Evolutionary conservation across 1,140 invertebrate genomes (phyloP), one percentile per base, ranked within the genome.

Genomic region (Lasioglossum albipes): DNA sequence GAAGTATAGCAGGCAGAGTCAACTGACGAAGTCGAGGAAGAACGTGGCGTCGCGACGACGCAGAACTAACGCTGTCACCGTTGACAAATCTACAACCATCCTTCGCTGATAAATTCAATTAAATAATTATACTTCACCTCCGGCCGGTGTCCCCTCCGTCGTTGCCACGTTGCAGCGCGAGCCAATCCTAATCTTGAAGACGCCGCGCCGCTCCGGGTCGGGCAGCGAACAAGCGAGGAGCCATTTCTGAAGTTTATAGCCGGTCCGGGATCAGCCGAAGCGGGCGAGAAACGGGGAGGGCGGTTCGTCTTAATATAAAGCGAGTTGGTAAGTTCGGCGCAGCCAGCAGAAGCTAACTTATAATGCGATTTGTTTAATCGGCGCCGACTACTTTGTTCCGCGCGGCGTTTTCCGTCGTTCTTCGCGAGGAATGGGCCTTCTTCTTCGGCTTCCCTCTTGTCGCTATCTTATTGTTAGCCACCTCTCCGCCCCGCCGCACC

Each of bases 331-430:
- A 91, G 89, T 92, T 90, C 89, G 85, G 88, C 88, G 88, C 88
- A 89, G 90, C 87, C 89, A 89, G 88, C 87, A 90, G 89, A 90
- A 89, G 89, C 90, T 91, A 93, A 93, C 90, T 93, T 93, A 93
- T 93, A 93, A 93, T 93, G 91, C 90, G 91, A 93, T 93, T 93
- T 93, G 91, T 92, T 93, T 93, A 93, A 93, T 93, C 92, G 91
- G 90, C 90, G 91, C 92, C 91, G 92, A 92, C 90, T 91, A 91
- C 90, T 92, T 90, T 91, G 82, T 90, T 90, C 90, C 81, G 82
- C 79, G 75, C 77, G 72, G 82, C 82, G 64, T 87, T 86, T 84
- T 84, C 79, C 81, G 71, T 86, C 75, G 75, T 79, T 66, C 74
- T 78, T 72, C 75, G 79, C 77, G 78, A 87, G 77, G 75, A 66